Conservation (phyloP, 2,797 vertebrate species). For the Oreortyx pictus region DNA sequence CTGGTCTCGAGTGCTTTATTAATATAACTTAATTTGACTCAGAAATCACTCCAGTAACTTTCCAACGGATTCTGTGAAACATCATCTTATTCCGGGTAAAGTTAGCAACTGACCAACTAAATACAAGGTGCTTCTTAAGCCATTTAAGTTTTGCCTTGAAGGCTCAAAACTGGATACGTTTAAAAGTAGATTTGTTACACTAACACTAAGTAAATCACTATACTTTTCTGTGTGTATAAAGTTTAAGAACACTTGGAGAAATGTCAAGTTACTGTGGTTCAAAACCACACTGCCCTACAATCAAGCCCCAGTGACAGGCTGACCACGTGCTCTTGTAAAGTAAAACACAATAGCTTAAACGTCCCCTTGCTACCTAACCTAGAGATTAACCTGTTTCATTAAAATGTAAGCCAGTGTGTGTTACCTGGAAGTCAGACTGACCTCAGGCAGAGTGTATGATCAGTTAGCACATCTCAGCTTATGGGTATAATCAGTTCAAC, state of each 20-base stretch:
- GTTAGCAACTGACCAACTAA: slow-evolving; percentile 45
- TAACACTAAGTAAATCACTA: slow-evolving; percentile 22
- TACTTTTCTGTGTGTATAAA: background rate
- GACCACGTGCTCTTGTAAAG: background rate
- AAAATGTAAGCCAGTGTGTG: background rate
- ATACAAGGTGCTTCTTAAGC: slow-evolving; percentile 4
- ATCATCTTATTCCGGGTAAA: slow-evolving; percentile 23
- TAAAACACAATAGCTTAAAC: background rate
- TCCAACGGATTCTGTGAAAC: background rate
- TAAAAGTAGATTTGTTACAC: slow-evolving; percentile 35
- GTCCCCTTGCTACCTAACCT: background rate
- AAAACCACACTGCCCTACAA: slow-evolving; percentile 6
- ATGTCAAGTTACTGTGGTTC: slow-evolving; percentile 21
- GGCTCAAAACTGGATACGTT: slow-evolving; percentile 30
- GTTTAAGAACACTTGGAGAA: slow-evolving; percentile 39
- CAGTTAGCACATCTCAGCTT: background rate
- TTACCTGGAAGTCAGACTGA: background rate
- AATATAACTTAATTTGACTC: slow-evolving; percentile 37
- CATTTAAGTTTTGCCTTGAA: slow-evolving; percentile 34
- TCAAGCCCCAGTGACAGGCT: background rate
- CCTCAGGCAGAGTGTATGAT: background rate
- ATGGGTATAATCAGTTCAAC: background rate
- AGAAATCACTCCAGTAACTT: background rate
- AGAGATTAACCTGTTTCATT: background rate
- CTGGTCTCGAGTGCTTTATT: slow-evolving; percentile 41